A percentile compares a stretch with the other conserved stretches of the same genome.
These are phyloP conservation scores for Sorex maritimensis DNA, from an alignment of 2,797 vertebrate species.

Conservation along the genomic window DNA sequence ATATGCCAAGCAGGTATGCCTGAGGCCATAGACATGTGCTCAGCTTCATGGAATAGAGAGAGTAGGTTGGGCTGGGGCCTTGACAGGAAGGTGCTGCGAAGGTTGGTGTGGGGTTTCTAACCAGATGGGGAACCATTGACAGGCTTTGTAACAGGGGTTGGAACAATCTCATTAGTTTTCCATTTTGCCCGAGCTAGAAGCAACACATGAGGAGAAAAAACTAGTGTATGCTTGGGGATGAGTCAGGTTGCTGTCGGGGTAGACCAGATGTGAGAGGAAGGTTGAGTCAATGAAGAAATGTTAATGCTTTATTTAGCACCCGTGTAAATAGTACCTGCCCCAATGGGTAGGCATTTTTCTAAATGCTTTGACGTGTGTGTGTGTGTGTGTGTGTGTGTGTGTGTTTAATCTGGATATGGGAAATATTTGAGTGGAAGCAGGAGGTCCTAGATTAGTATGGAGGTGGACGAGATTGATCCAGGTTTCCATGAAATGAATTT, in stretches of 20 bases:
- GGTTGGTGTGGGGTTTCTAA: constrained; percentile 3
- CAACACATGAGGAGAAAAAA: neutral
- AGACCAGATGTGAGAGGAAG: constrained; percentile 15
- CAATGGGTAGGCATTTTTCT: neutral
- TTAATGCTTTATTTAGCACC: constrained; percentile 45
- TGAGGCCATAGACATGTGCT: neutral
- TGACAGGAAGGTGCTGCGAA: neutral
- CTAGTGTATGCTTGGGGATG: neutral
- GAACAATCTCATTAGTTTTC: neutral
- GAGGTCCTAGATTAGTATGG: constrained; percentile 14
- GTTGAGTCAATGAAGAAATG: neutral
- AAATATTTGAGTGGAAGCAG: neutral
- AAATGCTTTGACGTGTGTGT: constrained; percentile 12
- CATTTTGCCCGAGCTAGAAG: neutral
- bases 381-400: too few species aligned
- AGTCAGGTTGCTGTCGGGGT: neutral
- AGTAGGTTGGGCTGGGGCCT: neutral
- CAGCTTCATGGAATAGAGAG: neutral
- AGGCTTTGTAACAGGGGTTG: neutral
- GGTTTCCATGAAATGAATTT: constrained; percentile 12
- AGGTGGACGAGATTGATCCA: constrained; percentile 32
- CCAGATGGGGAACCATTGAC: neutral
- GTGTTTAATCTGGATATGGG: constrained; percentile 4
- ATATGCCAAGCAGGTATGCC: neutral
- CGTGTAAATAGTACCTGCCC: neutral